Conservation (phyloP, 2,888 invertebrate species). For the Meghimatium bilineatum region DNA sequence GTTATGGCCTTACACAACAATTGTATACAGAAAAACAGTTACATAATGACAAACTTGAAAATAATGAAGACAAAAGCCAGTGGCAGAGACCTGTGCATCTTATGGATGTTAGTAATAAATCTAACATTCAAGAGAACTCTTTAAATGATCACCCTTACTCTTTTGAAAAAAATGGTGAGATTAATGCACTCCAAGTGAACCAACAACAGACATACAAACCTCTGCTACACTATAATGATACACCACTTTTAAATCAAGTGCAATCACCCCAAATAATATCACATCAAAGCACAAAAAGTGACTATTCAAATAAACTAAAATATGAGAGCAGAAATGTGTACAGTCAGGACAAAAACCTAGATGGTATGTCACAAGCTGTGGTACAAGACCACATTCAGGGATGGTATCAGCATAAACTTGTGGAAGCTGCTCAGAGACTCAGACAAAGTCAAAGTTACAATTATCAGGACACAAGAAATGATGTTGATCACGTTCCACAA, state of each 20-base stretch:
- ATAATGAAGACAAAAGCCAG: neutral
- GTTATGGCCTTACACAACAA: neutral
- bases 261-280: neutral
- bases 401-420: slow-evolving; percentile 68
- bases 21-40: neutral
- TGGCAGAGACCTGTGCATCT: neutral
- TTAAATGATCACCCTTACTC: neutral
- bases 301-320: neutral
- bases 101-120: neutral
- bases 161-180: neutral
- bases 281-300: neutral
- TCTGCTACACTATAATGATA: no score
- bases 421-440: slow-evolving; percentile 65
- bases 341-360: neutral
- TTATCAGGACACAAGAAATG: slow-evolving; percentile 5
- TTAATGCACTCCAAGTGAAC: neutral
- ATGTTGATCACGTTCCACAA: neutral
- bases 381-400: slow-evolving; percentile 64
- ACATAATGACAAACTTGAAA: neutral
- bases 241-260: neutral
- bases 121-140: neutral
- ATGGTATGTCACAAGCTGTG: slow-evolving; percentile 42
- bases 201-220: no score
- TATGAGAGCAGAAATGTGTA: neutral
- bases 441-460: slow-evolving; percentile 58